Percentiles rank a stretch among this genome's conserved stretches.
phyloP scores from a whole-genome alignment of 2,888 invertebrate species.

The Acronicta psi region DNA sequence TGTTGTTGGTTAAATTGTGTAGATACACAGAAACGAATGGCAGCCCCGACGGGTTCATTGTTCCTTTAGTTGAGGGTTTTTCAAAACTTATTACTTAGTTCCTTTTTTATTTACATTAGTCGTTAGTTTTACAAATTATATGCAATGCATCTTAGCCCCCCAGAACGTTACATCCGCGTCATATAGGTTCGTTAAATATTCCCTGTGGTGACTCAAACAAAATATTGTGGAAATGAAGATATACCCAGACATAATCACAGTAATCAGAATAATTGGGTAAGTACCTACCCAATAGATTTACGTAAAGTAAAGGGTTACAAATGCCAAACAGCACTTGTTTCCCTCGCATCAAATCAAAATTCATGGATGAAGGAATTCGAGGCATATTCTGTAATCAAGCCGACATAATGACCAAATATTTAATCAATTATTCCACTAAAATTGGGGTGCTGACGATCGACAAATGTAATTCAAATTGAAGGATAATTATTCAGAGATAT shows the following conservation, averaged over 20 bases:
- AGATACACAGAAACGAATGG: no score
- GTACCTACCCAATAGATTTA: background rate
- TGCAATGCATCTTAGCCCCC: no score
- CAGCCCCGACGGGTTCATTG: no score
- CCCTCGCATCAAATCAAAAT: background rate
- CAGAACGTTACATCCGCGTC: no score
- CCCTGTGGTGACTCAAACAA: no score
- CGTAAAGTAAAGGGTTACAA: background rate
- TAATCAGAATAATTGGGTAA: background rate
- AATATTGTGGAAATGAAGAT: background rate
- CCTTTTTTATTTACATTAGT: no score
- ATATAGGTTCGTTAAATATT: no score
- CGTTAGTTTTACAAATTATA: no score
- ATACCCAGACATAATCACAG: background rate
- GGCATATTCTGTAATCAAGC: background rate
- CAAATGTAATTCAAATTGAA: background rate
- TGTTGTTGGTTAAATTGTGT: no score
- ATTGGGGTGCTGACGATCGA: constrained; percentile 1
- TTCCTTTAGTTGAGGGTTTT: no score
- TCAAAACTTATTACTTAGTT: no score
- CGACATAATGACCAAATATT: constrained; percentile 1
- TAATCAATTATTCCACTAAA: background rate
- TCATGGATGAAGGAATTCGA: background rate
- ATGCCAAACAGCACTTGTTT: background rate
- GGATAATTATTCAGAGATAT: background rate